phyloP scores from a whole-genome alignment of 2,113 vertebrate genomes.

The Trichomycterus rosablanca region DNA sequence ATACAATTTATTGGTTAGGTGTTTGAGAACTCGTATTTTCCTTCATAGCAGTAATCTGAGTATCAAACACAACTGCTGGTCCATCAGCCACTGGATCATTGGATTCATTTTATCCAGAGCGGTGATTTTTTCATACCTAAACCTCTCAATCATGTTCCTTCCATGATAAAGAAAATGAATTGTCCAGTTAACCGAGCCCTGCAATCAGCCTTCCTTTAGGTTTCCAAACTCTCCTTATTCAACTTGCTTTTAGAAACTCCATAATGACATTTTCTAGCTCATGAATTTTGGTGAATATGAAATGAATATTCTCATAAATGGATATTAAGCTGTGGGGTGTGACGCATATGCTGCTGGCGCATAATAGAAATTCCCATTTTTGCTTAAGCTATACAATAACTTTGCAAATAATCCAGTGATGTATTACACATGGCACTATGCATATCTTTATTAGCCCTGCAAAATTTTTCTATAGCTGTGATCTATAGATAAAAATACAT shows the following conservation, averaged over 20 bases:
- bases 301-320: conserved; percentile 50
- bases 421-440: conserved; percentile 26
- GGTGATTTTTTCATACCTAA: neutral
- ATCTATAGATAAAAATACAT: conserved; percentile 47
- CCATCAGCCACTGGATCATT: neutral
- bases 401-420: conserved; percentile 34
- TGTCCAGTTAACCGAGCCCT: conserved; percentile 24
- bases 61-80: neutral
- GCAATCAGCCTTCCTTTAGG: conserved; percentile 25
- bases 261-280: conserved; percentile 47
- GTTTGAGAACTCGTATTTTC: neutral
- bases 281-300: conserved; percentile 47
- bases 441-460: conserved; percentile 33
- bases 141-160: conserved; percentile 4
- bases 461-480: conserved; percentile 22
- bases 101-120: neutral
- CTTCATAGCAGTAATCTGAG: neutral
- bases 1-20: too few relatives aligned
- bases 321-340: conserved; percentile 43
- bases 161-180: conserved; percentile 10
- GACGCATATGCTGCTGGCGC: conserved; percentile 25
- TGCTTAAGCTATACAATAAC: conserved; percentile 45
- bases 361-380: conserved; percentile 45
- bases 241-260: conserved; percentile 34
- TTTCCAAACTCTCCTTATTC: conserved; percentile 30